Evolutionary conservation across 2,113 vertebrate species (phyloP).

Genomic region (Pseudorasbora parva): DNA sequence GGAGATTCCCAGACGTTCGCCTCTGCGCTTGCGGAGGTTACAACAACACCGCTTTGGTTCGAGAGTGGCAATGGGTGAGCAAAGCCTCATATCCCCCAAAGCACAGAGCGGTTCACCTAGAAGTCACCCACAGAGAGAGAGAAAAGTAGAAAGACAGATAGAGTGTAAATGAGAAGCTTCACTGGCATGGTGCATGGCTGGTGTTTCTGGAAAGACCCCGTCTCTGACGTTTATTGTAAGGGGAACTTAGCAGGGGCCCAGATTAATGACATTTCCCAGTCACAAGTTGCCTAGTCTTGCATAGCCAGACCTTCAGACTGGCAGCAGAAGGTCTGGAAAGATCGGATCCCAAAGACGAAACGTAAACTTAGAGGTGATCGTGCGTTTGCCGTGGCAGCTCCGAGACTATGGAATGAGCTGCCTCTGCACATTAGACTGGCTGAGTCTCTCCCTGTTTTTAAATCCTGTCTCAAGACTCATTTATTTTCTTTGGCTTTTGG

Average conservation of each 20-base stretch:
- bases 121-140: conserved; percentile 57
- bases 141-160: conserved; percentile 15
- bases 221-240: conserved; percentile 55
- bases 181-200: conserved; percentile 4
- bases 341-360: too few relatives aligned
- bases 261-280: conserved; percentile 61
- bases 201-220: conserved; percentile 58
- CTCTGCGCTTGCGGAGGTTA: conserved; percentile 60
- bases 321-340: too few relatives aligned
- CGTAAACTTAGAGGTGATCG: too few relatives aligned
- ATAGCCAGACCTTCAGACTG: too few relatives aligned
- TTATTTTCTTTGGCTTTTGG: too few relatives aligned
- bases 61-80: conserved; percentile 61
- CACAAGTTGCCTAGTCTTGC: conserved; percentile 26
- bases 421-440: too few relatives aligned
- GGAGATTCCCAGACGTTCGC: conserved; percentile 51
- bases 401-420: too few relatives aligned
- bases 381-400: too few relatives aligned
- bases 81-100: conserved; percentile 54
- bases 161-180: conserved; percentile 35
- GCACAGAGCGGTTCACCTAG: conserved; percentile 61
- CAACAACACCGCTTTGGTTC: conserved; percentile 62
- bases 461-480: too few relatives aligned
- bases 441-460: too few relatives aligned
- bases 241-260: conserved; percentile 44